Base-by-base conservation (phyloP, 1,140 invertebrate species). In the Conopomorpha cramerella region DNA sequence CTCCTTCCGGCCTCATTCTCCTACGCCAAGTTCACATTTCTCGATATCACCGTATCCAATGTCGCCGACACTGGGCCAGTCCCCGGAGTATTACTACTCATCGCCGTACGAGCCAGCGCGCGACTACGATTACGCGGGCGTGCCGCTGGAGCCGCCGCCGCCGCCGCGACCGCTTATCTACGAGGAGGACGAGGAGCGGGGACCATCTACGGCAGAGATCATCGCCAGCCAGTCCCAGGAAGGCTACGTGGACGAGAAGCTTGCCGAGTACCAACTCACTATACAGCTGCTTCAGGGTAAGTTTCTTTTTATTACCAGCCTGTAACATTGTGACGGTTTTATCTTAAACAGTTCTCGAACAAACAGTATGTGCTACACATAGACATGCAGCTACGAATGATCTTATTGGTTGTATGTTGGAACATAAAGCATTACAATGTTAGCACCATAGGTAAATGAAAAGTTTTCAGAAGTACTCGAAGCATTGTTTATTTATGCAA, bases 181-280 rank as follows among this genome's bases (percentile, higher is more conserved):
- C 43, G 71, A 83, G 55, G 83, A 82, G 55, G 84, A 88, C 18
- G 86, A 87, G 53, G 82, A 86, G 36, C 79, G 83, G 41, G 89
- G 90, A 16, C 87, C 86, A 3, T 90, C 90, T 32, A 94, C 92
- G 2, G 92, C 92, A 8, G 91, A 95, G 60, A 93, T 95, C 41
- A 94, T 96, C 41, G 92, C 92, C 17, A 88, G 87, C 57, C 93
- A 96, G 76, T 93, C 91, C 38, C 93, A 96, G 74, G 92, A 95
- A 78, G 70, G 70, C 30, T 96, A 95, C 59, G 86, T 96, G 30
- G 93, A 96, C 62, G 93, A 96, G 74, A 92, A 92, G 65, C 83
- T 95, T 53, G 90, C 92, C 4, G 92, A 96, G 74, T 96, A 95
- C 61, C 91, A 95, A 71, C 88, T 90, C 7, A 95, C 92, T 7